Conservation (phyloP, 1,140 invertebrate genomes). For the Microplitis mediator region DNA sequence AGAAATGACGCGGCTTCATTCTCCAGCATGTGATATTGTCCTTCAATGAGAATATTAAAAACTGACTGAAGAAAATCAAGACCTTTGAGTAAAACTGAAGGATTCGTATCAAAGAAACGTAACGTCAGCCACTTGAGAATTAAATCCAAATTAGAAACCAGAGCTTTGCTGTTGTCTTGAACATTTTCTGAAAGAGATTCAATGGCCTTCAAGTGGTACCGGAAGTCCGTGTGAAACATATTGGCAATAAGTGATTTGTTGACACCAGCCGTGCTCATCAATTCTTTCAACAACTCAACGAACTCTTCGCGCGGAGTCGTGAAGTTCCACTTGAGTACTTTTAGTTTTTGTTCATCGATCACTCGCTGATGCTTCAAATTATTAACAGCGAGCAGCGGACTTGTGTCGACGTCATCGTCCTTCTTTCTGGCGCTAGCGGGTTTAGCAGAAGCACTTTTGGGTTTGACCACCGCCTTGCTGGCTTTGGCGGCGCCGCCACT, state of each 20-base stretch:
- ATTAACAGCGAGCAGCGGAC: conserved; percentile 81
- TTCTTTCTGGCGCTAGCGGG: conserved; percentile 71
- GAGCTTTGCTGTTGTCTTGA: conserved; percentile 74
- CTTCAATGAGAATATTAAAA: conserved; percentile 79
- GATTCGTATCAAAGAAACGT: conserved; percentile 98
- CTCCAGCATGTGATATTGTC: conserved; percentile 86
- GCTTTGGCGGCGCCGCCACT: conserved; percentile 63
- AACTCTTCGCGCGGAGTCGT: conserved; percentile 91
- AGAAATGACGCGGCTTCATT: conserved; percentile 92
- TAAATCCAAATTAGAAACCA: conserved; percentile 91
- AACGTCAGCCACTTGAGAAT: conserved; percentile 96
- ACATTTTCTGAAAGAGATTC: conserved; percentile 87
- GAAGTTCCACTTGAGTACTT: conserved; percentile 96
- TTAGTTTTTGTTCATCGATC: conserved; percentile 91
- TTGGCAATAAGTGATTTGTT: conserved; percentile 86
- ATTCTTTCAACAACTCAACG: conserved; percentile 87
- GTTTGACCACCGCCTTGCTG: conserved; percentile 57
- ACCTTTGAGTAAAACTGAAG: conserved; percentile 92
- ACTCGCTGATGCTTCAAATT: conserved; percentile 89
- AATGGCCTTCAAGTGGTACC: conserved; percentile 94
- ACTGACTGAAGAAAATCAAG: conserved; percentile 88
- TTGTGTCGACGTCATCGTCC: conserved; percentile 84
- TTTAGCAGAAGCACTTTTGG: conserved; percentile 45
- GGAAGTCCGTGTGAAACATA: conserved; percentile 96
- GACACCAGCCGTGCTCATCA: conserved; percentile 87